Conservation (phyloP, 1,140 invertebrate species). For the Drosophila tsacasi region DNA sequence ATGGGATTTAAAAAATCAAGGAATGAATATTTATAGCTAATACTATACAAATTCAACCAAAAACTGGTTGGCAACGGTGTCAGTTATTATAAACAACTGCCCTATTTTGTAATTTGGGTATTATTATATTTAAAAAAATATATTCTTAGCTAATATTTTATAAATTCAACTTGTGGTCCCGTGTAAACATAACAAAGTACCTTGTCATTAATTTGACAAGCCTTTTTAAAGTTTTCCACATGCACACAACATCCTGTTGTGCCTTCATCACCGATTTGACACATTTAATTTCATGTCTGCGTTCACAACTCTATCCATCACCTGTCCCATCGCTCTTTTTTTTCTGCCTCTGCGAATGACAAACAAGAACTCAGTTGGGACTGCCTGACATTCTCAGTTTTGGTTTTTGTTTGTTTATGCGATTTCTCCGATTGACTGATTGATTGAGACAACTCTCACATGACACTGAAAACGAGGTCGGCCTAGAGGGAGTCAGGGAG, state of each 20-base stretch:
- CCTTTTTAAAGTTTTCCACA: not conserved
- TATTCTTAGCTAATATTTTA: too few relatives aligned
- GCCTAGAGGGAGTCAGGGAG: not conserved
- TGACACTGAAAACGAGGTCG: conserved; percentile 37
- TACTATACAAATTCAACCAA: too few relatives aligned
- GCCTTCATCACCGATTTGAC: conserved; percentile 16
- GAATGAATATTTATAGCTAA: too few relatives aligned
- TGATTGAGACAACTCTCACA: conserved; percentile 48
- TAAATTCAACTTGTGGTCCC: too few relatives aligned
- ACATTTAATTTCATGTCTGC: conserved; percentile 41
- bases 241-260: not conserved
- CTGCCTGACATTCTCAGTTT: conserved; percentile 18
- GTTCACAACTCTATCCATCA: conserved; percentile 41
- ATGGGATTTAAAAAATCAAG: too few relatives aligned
- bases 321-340: conserved; percentile 7
- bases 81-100: too few relatives aligned
- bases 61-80: too few relatives aligned
- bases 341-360: conserved; percentile 15
- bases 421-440: conserved; percentile 38
- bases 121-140: too few relatives aligned
- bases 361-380: conserved; percentile 38
- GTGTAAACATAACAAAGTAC: not conserved
- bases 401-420: conserved; percentile 20
- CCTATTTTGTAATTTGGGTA: too few relatives aligned
- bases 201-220: not conserved